phyloP scores from a whole-genome alignment of 2,888 invertebrate genomes.

The Archips crataeganus region DNA sequence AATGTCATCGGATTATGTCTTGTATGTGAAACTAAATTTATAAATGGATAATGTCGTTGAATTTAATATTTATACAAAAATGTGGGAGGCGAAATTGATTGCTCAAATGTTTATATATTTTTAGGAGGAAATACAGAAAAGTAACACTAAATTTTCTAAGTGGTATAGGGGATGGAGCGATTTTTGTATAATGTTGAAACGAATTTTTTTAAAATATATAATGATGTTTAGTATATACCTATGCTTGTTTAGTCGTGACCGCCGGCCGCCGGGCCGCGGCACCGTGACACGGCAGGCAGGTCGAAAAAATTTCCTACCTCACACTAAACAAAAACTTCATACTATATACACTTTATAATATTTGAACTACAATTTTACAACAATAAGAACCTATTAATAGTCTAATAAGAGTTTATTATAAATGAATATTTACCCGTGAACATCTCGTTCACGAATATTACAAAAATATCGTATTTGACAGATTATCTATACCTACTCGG shows the following conservation, averaged over 20 bases:
- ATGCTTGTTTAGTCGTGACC: slow-evolving; percentile 53
- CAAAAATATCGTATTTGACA: slow-evolving; percentile 74
- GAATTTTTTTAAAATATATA: slow-evolving; percentile 80
- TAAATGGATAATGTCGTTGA: slow-evolving; percentile 73
- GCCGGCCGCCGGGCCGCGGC: slow-evolving; percentile 47
- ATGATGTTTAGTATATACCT: slow-evolving; percentile 54
- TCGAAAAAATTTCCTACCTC: slow-evolving; percentile 81
- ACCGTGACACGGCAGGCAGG: slow-evolving; percentile 24
- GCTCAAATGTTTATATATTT: slow-evolving; percentile 86
- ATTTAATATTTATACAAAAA: slow-evolving; percentile 83
- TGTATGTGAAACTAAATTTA: slow-evolving; percentile 40
- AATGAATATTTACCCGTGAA: slow-evolving; percentile 78
- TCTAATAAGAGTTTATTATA: slow-evolving; percentile 82
- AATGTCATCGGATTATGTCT: slow-evolving; percentile 55
- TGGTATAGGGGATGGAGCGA: slow-evolving; percentile 76
- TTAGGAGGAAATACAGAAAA: slow-evolving; percentile 80
- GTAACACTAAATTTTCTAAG: slow-evolving; percentile 81
- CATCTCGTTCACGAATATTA: slow-evolving; percentile 65
- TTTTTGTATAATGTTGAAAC: slow-evolving; percentile 82
- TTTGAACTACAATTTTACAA: slow-evolving; percentile 73
- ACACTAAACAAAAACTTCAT: slow-evolving; percentile 77
- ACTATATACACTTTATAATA: slow-evolving; percentile 71
- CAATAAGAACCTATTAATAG: slow-evolving; percentile 74
- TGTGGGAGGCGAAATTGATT: slow-evolving; percentile 84
- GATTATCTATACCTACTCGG: slow-evolving; percentile 66